Evolutionary conservation across 2,888 invertebrate genomes (phyloP).

Genomic region (Marronus borbonicus): DNA sequence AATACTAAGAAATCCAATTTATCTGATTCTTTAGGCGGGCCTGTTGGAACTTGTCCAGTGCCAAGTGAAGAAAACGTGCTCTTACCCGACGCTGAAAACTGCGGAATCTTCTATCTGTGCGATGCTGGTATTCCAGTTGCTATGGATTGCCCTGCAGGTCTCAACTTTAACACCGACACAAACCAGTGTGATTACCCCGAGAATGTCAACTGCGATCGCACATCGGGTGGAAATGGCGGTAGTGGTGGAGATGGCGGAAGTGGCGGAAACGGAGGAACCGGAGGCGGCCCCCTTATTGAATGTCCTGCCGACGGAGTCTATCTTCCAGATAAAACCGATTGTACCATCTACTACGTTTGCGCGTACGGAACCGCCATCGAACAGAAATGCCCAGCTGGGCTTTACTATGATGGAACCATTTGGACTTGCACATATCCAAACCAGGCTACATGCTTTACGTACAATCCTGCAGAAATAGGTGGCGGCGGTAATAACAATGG

Average conservation of each 20-base stretch:
- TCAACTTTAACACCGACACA: not conserved
- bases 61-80: slow-evolving; percentile 11
- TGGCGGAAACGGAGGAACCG: not conserved
- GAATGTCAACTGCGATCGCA: slow-evolving; percentile 1
- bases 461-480: not conserved
- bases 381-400: not conserved
- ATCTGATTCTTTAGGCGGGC: not conserved
- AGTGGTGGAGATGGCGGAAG: not conserved
- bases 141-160: not conserved
- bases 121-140: not conserved
- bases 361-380: not conserved
- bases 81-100: not conserved
- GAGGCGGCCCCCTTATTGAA: slow-evolving; percentile 5
- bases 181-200: slow-evolving; percentile 4
- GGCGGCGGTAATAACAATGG: too few relatives aligned
- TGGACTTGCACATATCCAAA: slow-evolving; percentile 17
- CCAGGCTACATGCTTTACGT: not conserved
- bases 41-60: slow-evolving; percentile 14
- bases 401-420: slow-evolving; percentile 12
- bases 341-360: not conserved
- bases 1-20: too few relatives aligned
- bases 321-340: slow-evolving; percentile 2
- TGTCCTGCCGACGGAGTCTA: slow-evolving; percentile 4
- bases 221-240: not conserved
- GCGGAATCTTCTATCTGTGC: not conserved